These are phyloP conservation scores for Sebastes itinus DNA, from an alignment of 2,797 vertebrate genomes.

Conservation along the genomic window DNA sequence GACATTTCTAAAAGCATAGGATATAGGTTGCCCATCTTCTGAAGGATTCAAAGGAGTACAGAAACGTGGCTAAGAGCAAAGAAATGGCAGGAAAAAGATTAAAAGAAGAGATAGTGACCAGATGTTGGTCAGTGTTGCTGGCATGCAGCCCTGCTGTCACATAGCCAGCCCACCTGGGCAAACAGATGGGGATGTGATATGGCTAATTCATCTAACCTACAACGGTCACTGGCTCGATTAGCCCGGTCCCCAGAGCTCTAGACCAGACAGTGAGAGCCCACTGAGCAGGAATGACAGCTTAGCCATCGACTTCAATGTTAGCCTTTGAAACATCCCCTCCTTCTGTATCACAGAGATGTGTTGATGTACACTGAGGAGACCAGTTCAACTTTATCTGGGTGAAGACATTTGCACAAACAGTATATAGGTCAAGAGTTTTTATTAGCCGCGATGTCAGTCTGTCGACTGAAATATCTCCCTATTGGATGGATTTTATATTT, in stretches of 20 bases:
- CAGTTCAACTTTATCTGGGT: neutral
- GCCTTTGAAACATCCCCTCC: conserved; percentile 19
- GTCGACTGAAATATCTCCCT: neutral
- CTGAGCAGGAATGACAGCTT: conserved; percentile 26
- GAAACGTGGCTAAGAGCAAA: conserved; percentile 1
- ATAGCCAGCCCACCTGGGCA: conserved; percentile 71
- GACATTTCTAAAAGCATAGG: conserved; percentile 6
- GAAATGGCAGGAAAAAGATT: conserved; percentile 26
- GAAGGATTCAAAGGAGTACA: neutral
- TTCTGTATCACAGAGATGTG: neutral
- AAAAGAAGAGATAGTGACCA: conserved; percentile 43
- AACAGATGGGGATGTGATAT: conserved; percentile 79
- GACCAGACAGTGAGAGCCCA: conserved; percentile 14
- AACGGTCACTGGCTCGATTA: conserved; percentile 65
- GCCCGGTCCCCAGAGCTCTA: conserved; percentile 46
- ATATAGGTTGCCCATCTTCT: conserved; percentile 2
- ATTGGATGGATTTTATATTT: no score
- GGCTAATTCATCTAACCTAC: conserved; percentile 74
- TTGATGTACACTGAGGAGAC: neutral
- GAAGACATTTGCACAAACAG: neutral
- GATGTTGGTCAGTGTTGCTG: conserved; percentile 56
- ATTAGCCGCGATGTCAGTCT: neutral
- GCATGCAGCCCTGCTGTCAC: conserved; percentile 52
- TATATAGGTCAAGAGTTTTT: neutral
- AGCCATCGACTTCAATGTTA: conserved; percentile 11